Evolutionary conservation across 2,888 invertebrate genomes (phyloP).

Genomic region (Trypoxylon attenuatum): DNA sequence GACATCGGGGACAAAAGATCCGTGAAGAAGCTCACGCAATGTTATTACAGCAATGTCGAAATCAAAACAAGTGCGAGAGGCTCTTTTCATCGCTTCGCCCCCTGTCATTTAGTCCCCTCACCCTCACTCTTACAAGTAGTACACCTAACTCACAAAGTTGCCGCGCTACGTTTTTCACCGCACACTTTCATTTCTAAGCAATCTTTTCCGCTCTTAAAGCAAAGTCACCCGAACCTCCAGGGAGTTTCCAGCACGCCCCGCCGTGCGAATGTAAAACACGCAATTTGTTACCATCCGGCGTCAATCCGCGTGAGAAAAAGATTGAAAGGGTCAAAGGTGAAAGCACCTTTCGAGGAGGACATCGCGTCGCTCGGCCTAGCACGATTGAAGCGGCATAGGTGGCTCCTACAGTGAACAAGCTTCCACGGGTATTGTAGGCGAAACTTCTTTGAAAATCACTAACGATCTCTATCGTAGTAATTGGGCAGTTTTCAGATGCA

Average conservation of each 20-base stretch:
- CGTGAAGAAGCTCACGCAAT: background rate
- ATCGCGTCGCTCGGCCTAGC: background rate
- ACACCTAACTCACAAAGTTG: too few species aligned
- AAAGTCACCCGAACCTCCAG: too few species aligned
- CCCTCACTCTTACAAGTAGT: too few species aligned
- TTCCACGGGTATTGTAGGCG: slow-evolving; percentile 25
- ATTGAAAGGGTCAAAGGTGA: background rate
- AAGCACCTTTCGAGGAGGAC: background rate
- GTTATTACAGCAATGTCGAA: slow-evolving; percentile 8
- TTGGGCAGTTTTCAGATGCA: slow-evolving; percentile 44
- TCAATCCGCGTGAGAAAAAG: background rate
- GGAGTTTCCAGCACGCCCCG: too few species aligned
- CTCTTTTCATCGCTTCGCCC: slow-evolving; percentile 15
- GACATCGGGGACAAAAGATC: background rate
- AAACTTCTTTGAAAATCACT: slow-evolving; percentile 50
- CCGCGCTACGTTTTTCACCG: slow-evolving; percentile 14
- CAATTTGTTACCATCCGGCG: too few species aligned
- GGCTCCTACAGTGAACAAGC: slow-evolving; percentile 12
- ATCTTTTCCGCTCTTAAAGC: background rate
- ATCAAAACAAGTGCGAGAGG: slow-evolving; percentile 20
- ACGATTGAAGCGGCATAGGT: too few species aligned
- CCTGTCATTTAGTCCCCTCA: slow-evolving; percentile 1
- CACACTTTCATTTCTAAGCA: slow-evolving; percentile 7
- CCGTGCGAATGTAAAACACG: too few species aligned
- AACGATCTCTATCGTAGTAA: slow-evolving; percentile 55